phyloP scores from a whole-genome alignment of 2,888 invertebrate species.

The Cepaea hortensis region DNA sequence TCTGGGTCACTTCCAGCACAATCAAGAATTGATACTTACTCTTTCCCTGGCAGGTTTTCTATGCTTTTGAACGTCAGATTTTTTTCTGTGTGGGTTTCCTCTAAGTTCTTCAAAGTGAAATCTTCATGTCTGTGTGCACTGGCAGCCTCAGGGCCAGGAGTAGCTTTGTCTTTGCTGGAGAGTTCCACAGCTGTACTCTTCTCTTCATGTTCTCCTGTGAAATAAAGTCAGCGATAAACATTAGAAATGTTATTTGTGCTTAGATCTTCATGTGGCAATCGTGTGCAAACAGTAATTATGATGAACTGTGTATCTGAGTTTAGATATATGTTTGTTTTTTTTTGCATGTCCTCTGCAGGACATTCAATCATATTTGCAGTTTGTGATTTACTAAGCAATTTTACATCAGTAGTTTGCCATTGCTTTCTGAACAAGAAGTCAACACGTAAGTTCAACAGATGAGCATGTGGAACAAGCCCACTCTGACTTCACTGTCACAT shows the following conservation, averaged over 20 bases:
- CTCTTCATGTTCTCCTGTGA: background rate
- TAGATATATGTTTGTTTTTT: background rate
- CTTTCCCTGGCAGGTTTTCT: constrained; percentile 8
- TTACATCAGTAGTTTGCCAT: too few species aligned
- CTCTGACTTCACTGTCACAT: too few species aligned
- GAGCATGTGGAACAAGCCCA: too few species aligned
- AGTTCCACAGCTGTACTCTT: background rate
- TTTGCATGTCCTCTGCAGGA: too few species aligned
- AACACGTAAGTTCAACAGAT: too few species aligned
- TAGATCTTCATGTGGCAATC: too few species aligned
- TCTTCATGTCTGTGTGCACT: background rate
- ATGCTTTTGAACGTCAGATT: background rate
- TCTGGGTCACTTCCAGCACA: background rate
- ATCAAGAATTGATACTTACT: background rate
- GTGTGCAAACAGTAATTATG: too few species aligned
- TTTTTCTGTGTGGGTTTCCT: background rate
- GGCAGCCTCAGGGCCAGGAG: background rate
- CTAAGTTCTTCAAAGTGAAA: background rate
- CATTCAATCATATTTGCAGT: too few species aligned
- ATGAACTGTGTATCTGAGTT: background rate
- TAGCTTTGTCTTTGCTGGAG: background rate
- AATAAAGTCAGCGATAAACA: background rate
- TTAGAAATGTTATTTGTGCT: too few species aligned
- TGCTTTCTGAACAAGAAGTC: too few species aligned
- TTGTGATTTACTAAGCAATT: too few species aligned